Evolutionary conservation across 1,140 invertebrate genomes (phyloP).

Genomic region (Dinoponera quadriceps): DNA sequence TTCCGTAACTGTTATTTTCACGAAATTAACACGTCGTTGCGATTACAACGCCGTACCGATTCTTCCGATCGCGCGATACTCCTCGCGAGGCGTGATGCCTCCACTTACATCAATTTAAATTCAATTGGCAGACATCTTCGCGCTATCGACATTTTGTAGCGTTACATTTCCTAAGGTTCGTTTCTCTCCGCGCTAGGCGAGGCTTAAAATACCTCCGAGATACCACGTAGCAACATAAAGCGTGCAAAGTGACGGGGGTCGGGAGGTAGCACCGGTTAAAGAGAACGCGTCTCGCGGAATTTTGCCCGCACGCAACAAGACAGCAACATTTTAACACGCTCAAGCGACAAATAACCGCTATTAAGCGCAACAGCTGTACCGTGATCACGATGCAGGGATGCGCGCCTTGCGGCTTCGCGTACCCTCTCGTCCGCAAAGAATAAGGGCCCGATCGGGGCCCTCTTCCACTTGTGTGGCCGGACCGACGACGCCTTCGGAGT

Average conservation of each 20-base stretch:
- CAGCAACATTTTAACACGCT: conserved; percentile 61
- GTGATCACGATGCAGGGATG: conserved; percentile 47
- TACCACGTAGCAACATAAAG: conserved; percentile 24
- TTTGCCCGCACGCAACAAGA: conserved; percentile 49
- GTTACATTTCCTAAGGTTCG: neutral
- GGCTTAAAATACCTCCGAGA: conserved; percentile 18
- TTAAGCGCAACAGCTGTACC: conserved; percentile 57
- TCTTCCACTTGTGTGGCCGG: conserved; percentile 59
- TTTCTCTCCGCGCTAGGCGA: neutral
- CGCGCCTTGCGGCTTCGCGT: conserved; percentile 53
- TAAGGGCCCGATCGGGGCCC: conserved; percentile 38
- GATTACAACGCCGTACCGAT: too few relatives aligned
- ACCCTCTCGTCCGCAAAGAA: conserved; percentile 46
- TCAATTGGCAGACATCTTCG: too few relatives aligned
- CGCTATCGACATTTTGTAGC: too few relatives aligned
- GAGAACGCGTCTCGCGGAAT: conserved; percentile 31
- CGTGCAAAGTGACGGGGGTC: conserved; percentile 26
- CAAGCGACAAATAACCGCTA: conserved; percentile 60
- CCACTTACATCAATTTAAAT: too few relatives aligned
- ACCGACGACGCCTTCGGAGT: conserved; percentile 45
- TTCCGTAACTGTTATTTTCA: too few relatives aligned
- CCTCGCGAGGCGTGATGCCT: too few relatives aligned
- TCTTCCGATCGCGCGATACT: too few relatives aligned
- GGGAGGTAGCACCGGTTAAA: conserved; percentile 23
- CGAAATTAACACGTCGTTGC: too few relatives aligned